Conservation (phyloP, 1,140 invertebrate genomes). For the Zaprionus ghesquierei region DNA sequence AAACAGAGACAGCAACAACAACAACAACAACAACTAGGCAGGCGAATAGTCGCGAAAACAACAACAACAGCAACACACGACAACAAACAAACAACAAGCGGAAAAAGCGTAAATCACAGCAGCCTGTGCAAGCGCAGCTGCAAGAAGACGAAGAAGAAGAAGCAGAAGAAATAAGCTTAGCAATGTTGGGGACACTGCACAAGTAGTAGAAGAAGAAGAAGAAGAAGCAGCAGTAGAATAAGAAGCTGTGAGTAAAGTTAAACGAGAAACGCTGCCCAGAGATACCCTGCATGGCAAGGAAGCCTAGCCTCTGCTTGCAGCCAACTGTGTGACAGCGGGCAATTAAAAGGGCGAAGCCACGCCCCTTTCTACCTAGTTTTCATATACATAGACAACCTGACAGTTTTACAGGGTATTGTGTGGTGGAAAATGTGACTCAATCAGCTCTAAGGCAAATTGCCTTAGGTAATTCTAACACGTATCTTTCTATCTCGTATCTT, state of each 20-base stretch:
- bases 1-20: conserved; percentile 27
- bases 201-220: not conserved
- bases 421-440: not conserved
- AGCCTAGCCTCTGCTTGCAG: not conserved
- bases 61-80: conserved; percentile 13
- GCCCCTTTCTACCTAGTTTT: too few relatives aligned
- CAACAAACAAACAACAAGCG: conserved; percentile 43
- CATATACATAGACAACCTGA: not conserved
- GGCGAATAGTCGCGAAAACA: conserved; percentile 12
- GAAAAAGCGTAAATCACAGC: conserved; percentile 51
- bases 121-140: conserved; percentile 30
- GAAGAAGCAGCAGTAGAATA: not conserved
- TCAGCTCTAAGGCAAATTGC: not conserved
- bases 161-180: not conserved
- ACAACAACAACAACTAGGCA: conserved; percentile 18
- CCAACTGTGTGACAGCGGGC: not conserved
- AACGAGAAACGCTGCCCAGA: too few relatives aligned
- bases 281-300: not conserved
- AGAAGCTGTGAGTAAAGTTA: not conserved
- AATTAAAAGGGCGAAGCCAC: not conserved
- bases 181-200: not conserved
- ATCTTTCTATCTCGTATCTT: not conserved
- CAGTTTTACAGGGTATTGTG: not conserved
- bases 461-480: not conserved
- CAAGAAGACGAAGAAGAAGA: not conserved